Percentiles rank a stretch among this genome's conserved stretches.
phyloP scores from a whole-genome alignment of 2,888 invertebrate species.

The Eurytoma adleriae region DNA sequence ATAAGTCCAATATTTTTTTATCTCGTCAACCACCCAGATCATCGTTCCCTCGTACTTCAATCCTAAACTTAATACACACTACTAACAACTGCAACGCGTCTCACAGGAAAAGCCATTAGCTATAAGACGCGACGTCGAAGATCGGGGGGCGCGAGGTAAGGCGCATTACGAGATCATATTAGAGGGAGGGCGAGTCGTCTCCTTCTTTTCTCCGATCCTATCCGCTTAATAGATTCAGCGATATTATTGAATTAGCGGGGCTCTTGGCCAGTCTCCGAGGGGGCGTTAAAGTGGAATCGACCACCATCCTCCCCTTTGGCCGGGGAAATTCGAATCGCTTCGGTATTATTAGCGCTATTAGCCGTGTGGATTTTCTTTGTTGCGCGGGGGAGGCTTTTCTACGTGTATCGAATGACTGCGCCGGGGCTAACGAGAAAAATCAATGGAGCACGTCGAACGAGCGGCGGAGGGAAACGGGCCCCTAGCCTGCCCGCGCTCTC shows the following conservation, averaged over 20 bases:
- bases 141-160: not conserved
- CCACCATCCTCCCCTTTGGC: slow-evolving; percentile 55
- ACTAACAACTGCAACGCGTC: not conserved
- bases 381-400: slow-evolving; percentile 8
- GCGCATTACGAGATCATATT: slow-evolving; percentile 10
- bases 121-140: not conserved
- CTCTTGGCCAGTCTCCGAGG: slow-evolving; percentile 37
- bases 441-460: slow-evolving; percentile 28
- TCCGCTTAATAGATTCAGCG: slow-evolving; percentile 69
- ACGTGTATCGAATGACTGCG: not conserved
- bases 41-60: too few relatives aligned
- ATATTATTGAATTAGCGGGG: slow-evolving; percentile 70
- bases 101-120: slow-evolving; percentile 18
- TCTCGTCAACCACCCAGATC: too few relatives aligned
- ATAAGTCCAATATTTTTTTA: too few relatives aligned
- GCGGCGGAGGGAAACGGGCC: not conserved
- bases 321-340: slow-evolving; percentile 14
- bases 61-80: too few relatives aligned
- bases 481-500: not conserved
- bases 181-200: slow-evolving; percentile 8
- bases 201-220: slow-evolving; percentile 60
- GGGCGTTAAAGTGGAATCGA: slow-evolving; percentile 55
- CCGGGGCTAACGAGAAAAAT: slow-evolving; percentile 38
- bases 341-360: slow-evolving; percentile 49
- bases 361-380: slow-evolving; percentile 51